Base-by-base conservation (phyloP, 2,113 vertebrate genomes). In the Climacteris rufus region DNA sequence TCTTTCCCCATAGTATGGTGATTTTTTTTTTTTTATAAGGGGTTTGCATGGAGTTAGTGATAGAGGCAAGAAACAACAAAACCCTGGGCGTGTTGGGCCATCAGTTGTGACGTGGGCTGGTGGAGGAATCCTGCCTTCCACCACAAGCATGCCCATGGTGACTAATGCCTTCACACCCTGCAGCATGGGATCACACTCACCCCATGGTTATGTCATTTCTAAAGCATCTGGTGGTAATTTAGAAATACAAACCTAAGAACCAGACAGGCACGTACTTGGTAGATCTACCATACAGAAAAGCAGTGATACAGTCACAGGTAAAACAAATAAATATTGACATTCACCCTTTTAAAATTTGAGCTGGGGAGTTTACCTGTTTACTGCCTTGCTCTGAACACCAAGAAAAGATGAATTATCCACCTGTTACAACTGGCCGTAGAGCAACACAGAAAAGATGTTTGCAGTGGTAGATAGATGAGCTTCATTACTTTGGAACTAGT, bases 161-260 rank as follows among this genome's bases (percentile, higher is more conserved):
- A 97, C 77, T 97, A 96, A 96, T 63, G 74, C 91, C 65, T 85
- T 79, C 93, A 72, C 68, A 49, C 74, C 84, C 88, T 93, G 59
- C 45, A 90, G 83, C 72, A 82, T 44, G 23, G 52, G 57, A 82
- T 77, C 87, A 61, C 2, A 2, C 76, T 96, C 69, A 88, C 30
- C 9, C 54, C 49, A 49, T 61, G 57, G 17, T 93, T 87, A 90
- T 61, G 25, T 93, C 77, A 96, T 78, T 90, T 92, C 50, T 71
- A 78, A 96, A 87, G 90, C 90, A 90, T 90, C 77, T 97, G 42
- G 11, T 68, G 49, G 24, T 18, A 78, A 57, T 80, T 83, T 75
- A 83, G 72, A 89, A 94, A 90, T 42, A 39, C n/a, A 77, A 66
- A 94, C 53, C n/a, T 44, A 33, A 35, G 65, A 84, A 40, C 6